Evolutionary conservation across 2,888 invertebrate genomes (phyloP).

Genomic region (Xylophagus ater): DNA sequence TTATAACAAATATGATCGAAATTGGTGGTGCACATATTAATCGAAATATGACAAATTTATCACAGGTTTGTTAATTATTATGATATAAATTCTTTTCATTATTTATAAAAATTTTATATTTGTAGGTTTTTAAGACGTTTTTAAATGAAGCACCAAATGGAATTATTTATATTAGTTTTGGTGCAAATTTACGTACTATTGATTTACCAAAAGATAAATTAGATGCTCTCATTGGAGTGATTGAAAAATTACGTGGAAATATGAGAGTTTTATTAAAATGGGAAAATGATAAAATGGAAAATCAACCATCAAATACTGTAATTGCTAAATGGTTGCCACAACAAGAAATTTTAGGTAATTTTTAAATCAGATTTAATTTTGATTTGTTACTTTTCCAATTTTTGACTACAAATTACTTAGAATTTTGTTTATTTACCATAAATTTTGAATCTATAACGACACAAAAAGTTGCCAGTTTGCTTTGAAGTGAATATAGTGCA

Average conservation of each 20-base stretch:
- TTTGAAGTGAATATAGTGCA: too few relatives aligned
- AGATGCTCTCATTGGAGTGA: conserved; percentile 27
- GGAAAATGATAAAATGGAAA: conserved; percentile 36
- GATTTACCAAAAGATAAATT: conserved; percentile 33
- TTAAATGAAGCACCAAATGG: conserved; percentile 35
- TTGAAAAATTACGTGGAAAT: conserved; percentile 14
- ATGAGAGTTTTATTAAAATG: conserved; percentile 42
- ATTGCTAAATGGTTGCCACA: conserved; percentile 36
- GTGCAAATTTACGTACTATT: conserved; percentile 32
- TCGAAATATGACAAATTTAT: too few relatives aligned
- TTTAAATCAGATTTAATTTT: too few relatives aligned
- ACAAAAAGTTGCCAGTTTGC: too few relatives aligned
- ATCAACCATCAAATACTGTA: conserved; percentile 36
- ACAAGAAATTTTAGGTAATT: conserved; percentile 32
- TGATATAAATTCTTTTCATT: too few relatives aligned
- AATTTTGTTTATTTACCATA: too few relatives aligned
- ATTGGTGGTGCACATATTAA: conserved; percentile 31
- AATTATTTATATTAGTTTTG: conserved; percentile 39
- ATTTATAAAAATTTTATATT: conserved; percentile 11
- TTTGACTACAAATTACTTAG: too few relatives aligned
- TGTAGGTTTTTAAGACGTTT: conserved; percentile 27
- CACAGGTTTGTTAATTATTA: too few relatives aligned
- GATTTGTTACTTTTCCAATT: too few relatives aligned
- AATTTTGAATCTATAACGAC: too few relatives aligned
- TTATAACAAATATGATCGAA: conserved; percentile 34